Conservation (phyloP, 1,140 invertebrate species). For the Drosophila navojoa region DNA sequence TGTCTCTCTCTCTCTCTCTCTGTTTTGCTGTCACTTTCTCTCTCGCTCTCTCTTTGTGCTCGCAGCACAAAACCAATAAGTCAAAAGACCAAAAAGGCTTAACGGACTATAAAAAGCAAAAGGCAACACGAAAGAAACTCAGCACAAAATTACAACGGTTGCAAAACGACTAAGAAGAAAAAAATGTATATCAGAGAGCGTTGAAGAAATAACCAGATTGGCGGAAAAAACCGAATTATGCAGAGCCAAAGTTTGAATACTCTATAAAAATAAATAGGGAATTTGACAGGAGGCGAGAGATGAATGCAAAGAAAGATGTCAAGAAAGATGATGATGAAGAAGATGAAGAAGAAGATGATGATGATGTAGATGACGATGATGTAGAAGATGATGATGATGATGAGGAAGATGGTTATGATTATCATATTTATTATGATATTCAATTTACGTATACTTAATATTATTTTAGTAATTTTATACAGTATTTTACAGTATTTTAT, state of each 20-base stretch:
- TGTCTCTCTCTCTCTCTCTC: background rate
- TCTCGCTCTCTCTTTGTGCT: constrained; percentile 19
- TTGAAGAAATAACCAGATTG: constrained; percentile 41
- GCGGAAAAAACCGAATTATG: background rate
- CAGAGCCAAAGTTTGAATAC: background rate
- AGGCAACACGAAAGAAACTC: constrained; percentile 55
- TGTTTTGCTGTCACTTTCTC: background rate
- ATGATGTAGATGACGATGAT: no score
- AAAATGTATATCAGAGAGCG: background rate
- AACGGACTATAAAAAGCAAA: constrained; percentile 72
- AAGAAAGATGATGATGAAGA: no score
- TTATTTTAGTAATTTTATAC: no score
- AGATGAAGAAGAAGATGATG: no score
- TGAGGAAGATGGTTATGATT: no score
- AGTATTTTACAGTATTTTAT: no score
- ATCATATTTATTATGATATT: no score
- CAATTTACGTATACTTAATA: no score
- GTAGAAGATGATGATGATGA: no score
- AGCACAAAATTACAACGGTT: constrained; percentile 56
- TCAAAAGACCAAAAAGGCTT: constrained; percentile 82
- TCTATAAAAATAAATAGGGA: background rate
- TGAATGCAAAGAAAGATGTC: no score
- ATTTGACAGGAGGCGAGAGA: background rate
- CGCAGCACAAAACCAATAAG: constrained; percentile 72
- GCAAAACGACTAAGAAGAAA: constrained; percentile 15